phyloP scores from a whole-genome alignment of 2,113 vertebrate species.

The Macquaria ambigua region DNA sequence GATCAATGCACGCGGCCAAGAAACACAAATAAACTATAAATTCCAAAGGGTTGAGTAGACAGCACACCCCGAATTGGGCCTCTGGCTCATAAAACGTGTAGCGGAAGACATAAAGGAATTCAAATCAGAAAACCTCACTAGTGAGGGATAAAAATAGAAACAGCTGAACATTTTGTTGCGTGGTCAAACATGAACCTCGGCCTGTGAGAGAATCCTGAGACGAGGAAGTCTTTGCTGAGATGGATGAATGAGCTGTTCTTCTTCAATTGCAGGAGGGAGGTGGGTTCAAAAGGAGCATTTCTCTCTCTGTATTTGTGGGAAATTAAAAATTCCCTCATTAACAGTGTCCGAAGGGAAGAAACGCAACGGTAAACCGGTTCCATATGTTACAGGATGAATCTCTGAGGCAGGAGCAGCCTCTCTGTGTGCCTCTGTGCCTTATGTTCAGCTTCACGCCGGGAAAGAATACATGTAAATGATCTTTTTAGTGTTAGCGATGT shows the following conservation, averaged over 20 bases:
- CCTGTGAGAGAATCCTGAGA: slow-evolving; percentile 29
- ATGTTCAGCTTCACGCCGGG: neutral
- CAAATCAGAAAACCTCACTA: slow-evolving; percentile 26
- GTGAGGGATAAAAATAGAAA: slow-evolving; percentile 33
- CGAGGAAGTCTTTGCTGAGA: slow-evolving; percentile 20
- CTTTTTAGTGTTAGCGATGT: neutral
- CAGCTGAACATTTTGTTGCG: neutral
- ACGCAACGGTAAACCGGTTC: slow-evolving; percentile 56
- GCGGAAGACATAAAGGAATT: slow-evolving; percentile 31
- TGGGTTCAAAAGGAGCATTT: neutral
- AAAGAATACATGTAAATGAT: neutral
- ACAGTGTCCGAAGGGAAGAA: slow-evolving; percentile 68
- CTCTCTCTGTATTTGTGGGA: slow-evolving; percentile 34
- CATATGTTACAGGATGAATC: slow-evolving; percentile 73
- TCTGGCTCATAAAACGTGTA: slow-evolving; percentile 13
- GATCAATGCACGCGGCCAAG: slow-evolving; percentile 28
- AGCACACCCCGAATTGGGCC: slow-evolving; percentile 32
- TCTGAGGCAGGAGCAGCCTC: slow-evolving; percentile 52
- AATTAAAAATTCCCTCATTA: slow-evolving; percentile 70
- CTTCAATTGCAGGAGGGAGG: slow-evolving; percentile 13
- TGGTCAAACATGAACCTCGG: slow-evolving; percentile 15
- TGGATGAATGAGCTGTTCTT: slow-evolving; percentile 29
- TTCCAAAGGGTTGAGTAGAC: slow-evolving; percentile 46
- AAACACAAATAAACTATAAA: slow-evolving; percentile 62
- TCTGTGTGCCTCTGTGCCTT: slow-evolving; percentile 51